Conservation (phyloP, 2,888 invertebrate genomes). For the Temnothorax rugatulus region DNA sequence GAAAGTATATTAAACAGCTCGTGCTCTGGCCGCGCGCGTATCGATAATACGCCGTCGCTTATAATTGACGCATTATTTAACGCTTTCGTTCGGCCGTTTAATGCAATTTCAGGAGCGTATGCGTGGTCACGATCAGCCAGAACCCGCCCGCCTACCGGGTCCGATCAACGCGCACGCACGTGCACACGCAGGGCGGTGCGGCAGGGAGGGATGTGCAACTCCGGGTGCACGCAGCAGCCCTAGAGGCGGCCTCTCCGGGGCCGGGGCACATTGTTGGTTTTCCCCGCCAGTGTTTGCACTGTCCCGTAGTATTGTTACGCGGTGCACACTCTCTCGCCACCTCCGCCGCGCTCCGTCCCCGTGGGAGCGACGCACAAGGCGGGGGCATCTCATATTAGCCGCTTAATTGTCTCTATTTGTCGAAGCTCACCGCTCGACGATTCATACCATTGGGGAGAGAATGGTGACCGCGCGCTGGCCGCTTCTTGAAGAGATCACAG, state of each 20-base stretch:
- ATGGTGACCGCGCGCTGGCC: conserved; percentile 1
- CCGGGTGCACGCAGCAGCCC: conserved; percentile 38
- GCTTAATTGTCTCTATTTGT: conserved; percentile 81
- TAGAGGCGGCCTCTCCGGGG: conserved; percentile 62
- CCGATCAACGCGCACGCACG: conserved; percentile 43
- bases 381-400: conserved; percentile 78
- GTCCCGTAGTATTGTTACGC: conserved; percentile 74
- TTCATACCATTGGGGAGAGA: conserved; percentile 64
- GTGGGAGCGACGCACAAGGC: conserved; percentile 73
- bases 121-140: conserved; percentile 68
- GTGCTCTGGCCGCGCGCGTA: neutral
- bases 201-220: neutral
- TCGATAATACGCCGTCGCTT: conserved; percentile 47
- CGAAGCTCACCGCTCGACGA: conserved; percentile 71
- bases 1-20: conserved; percentile 36
- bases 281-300: conserved; percentile 75
- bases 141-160: conserved; percentile 21
- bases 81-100: conserved; percentile 68
- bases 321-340: conserved; percentile 49
- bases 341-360: conserved; percentile 33
- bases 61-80: conserved; percentile 70
- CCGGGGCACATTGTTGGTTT: conserved; percentile 75
- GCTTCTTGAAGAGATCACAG: conserved; percentile 38
- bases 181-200: neutral
- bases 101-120: conserved; percentile 71